Evolutionary conservation across 2,888 invertebrate species (phyloP), one percentile per base, ranked within the genome.

Genomic region (Cryptus armator): DNA sequence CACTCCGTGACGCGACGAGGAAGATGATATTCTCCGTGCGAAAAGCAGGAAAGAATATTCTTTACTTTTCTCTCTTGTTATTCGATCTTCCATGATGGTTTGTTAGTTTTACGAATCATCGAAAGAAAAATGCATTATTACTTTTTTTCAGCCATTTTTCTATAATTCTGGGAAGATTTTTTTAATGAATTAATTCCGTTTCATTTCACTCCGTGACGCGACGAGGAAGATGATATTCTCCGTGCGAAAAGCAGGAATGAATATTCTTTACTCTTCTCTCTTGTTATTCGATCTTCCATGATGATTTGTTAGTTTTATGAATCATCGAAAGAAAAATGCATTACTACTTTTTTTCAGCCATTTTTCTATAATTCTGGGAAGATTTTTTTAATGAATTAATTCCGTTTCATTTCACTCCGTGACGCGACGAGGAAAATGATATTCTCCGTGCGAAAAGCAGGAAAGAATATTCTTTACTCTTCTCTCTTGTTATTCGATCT

Each of bases 171-270:
- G n/a, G n/a, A 19, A 19, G 19, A 19, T 48, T 56, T 24, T 46
- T 24, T 19, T 19, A 1, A 19, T 19, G 19, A 19, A 19, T 19
- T 19, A 19, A 19, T 19, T 19, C 0, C 1, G 1, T 19, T 19
- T 19, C n/a, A n/a, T n/a, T n/a, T n/a, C n/a, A n/a, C n/a, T n/a
- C n/a, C n/a, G n/a, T n/a, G n/a, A n/a, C n/a, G n/a, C n/a, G 29
- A 77, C n/a, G 48, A 14, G 24, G 9, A 51, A 29, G 14, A 29
- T 29, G 68, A 68, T 68, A 48, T 51, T 68, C 24, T 14, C 32
- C 16, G 43, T 37, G 37, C 64, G 32, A 51, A 64, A 32, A 14
- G n/a, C 37, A 64, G 16, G 48, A 75, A 43, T 9, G 67, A 16
- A 43, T 44, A 29, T 16, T 12, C 44, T 14, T 16, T 9, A 24